Percentiles rank a stretch among this genome's conserved stretches.
Evolutionary conservation across 2,888 invertebrate genomes (phyloP).

Genomic region (Ophioninae sp.): DNA sequence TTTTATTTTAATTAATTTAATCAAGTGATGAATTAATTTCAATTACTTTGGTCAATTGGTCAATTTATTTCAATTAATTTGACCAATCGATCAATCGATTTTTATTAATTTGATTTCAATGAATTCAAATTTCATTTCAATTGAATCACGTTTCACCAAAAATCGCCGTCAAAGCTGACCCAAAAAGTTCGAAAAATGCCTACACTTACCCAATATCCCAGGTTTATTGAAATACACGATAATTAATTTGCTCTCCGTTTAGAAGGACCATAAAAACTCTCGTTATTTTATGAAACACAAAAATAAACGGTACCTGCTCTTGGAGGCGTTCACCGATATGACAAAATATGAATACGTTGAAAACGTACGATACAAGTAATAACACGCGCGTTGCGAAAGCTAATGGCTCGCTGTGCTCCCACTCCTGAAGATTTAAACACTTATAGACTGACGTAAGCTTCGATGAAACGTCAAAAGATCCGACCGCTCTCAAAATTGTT

Average conservation of each 20-base stretch:
- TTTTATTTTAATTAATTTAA: too few relatives aligned
- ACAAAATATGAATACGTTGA: constrained; percentile 50
- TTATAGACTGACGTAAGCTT: background rate
- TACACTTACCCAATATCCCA: background rate
- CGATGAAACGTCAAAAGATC: background rate
- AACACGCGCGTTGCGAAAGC: constrained; percentile 37
- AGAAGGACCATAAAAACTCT: too few relatives aligned
- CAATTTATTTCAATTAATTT: too few relatives aligned
- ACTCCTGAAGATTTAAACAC: constrained; percentile 31
- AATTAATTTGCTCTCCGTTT: background rate
- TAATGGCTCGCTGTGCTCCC: constrained; percentile 34
- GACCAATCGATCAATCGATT: too few relatives aligned
- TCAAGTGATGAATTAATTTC: too few relatives aligned
- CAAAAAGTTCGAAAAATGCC: background rate
- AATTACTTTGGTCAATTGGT: too few relatives aligned
- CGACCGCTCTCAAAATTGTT: background rate
- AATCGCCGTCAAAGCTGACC: background rate
- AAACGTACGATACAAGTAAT: constrained; percentile 31
- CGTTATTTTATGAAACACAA: background rate
- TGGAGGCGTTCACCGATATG: constrained; percentile 68
- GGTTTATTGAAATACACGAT: background rate
- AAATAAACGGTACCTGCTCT: constrained; percentile 65
- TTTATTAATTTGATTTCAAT: too few relatives aligned
- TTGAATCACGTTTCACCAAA: too few relatives aligned
- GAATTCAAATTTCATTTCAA: background rate